Percentiles rank a stretch among this genome's conserved stretches.
These are phyloP conservation scores for Scarus forsteni DNA, from an alignment of 2,797 vertebrate genomes.

Conservation along the genomic window DNA sequence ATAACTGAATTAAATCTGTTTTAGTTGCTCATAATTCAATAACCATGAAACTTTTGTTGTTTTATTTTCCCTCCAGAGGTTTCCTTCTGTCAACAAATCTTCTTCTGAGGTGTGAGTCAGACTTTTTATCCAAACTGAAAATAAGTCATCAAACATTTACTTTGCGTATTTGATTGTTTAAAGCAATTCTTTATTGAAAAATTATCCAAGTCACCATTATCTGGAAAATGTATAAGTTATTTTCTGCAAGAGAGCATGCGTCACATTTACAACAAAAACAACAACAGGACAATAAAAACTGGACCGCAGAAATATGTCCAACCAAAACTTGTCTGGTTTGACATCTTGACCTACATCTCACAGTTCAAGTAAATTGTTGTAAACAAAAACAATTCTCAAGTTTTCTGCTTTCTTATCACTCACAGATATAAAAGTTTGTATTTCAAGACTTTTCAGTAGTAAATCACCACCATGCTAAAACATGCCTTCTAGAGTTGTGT, in stretches of 20 bases:
- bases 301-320: neutral
- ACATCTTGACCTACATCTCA: neutral
- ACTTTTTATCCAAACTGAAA: too few relatives aligned
- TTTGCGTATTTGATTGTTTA: neutral
- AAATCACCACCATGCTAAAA: neutral
- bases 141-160: neutral
- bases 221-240: neutral
- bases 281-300: neutral
- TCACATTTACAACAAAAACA: neutral
- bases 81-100: too few relatives aligned
- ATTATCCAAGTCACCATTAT: neutral
- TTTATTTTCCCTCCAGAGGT: too few relatives aligned
- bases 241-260: neutral
- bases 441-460: slow-evolving; percentile 1
- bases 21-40: too few relatives aligned
- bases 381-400: slow-evolving; percentile 2
- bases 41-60: too few relatives aligned
- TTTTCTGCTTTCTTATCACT: neutral
- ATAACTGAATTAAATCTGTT: too few relatives aligned
- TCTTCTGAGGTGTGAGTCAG: too few relatives aligned
- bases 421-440: slow-evolving; percentile 6
- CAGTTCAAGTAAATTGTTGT: slow-evolving; percentile 1
- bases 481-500: neutral
- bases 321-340: neutral
- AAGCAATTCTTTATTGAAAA: neutral